These are phyloP conservation scores for Scophthalmus maximus DNA, from an alignment of 2,113 vertebrate species.

Conservation along the genomic window DNA sequence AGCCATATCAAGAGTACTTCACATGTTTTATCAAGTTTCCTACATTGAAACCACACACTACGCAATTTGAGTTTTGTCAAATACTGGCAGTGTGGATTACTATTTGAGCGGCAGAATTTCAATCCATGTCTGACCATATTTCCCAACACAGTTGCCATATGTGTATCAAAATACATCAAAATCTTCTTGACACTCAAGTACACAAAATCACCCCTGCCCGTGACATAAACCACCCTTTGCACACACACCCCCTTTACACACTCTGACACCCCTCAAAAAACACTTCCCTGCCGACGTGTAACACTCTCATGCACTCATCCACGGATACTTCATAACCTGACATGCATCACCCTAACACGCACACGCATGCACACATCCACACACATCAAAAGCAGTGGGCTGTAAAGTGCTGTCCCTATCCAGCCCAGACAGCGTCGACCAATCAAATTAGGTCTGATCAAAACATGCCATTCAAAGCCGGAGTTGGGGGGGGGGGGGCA, in stretches of 20 bases:
- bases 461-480: constrained; percentile 83
- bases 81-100: constrained; percentile 17
- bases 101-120: constrained; percentile 49
- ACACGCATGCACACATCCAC: constrained; percentile 68
- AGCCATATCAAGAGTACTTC: neutral
- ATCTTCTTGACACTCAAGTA: constrained; percentile 76
- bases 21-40: neutral
- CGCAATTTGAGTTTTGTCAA: constrained; percentile 18
- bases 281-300: constrained; percentile 73
- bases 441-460: constrained; percentile 86
- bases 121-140: constrained; percentile 48
- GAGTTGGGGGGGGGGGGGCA: constrained; percentile 29
- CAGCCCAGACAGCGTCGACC: constrained; percentile 76
- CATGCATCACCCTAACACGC: constrained; percentile 75
- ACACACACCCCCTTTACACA: constrained; percentile 68
- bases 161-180: constrained; percentile 77
- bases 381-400: constrained; percentile 78
- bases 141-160: constrained; percentile 66
- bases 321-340: constrained; percentile 80
- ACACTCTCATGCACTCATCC: constrained; percentile 76
- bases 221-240: constrained; percentile 76
- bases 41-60: neutral
- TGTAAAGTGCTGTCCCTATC: constrained; percentile 80
- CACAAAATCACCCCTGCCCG: constrained; percentile 69
- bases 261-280: constrained; percentile 80